A percentile compares a stretch with the other conserved stretches of the same genome.
Conservation (phyloP, 2,888 invertebrate species). For the Melanargia galathea region DNA sequence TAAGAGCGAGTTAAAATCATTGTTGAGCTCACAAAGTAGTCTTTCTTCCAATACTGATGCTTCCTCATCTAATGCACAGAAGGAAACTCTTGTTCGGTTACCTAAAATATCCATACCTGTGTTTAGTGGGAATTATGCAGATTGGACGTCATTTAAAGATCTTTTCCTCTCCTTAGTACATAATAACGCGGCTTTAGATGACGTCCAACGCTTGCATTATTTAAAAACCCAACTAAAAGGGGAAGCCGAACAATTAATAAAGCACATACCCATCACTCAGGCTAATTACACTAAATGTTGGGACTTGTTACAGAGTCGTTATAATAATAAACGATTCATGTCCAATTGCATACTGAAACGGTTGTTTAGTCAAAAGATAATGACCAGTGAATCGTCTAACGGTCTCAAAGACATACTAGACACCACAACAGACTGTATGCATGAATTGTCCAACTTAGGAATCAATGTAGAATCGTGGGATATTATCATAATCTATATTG, state of each 20-base stretch:
- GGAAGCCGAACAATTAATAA: constrained; percentile 21
- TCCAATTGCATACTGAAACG: constrained; percentile 40
- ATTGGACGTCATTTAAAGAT: constrained; percentile 14
- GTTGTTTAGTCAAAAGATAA: constrained; percentile 40
- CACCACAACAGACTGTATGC: constrained; percentile 42
- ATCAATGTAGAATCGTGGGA: constrained; percentile 34
- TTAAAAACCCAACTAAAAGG: constrained; percentile 18
- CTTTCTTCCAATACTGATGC: not conserved
- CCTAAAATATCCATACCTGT: not conserved
- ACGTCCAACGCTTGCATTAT: constrained; percentile 16
- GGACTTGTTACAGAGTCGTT: constrained; percentile 37
- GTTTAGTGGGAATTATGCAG: constrained; percentile 7
- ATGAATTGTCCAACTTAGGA: constrained; percentile 18
- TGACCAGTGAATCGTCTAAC: constrained; percentile 31
- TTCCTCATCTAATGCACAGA: not conserved
- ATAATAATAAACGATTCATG: constrained; percentile 38
- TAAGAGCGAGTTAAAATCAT: not conserved
- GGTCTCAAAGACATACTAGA: constrained; percentile 44
- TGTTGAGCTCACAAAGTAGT: not conserved
- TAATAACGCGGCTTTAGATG: not conserved
- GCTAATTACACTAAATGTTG: constrained; percentile 41
- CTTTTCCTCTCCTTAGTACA: constrained; percentile 11
- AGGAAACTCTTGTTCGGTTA: not conserved
- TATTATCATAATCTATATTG: constrained; percentile 23
- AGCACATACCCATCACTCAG: constrained; percentile 26